phyloP scores from a whole-genome alignment of 2,888 invertebrate genomes.

The Aporophyla lueneburgensis region DNA sequence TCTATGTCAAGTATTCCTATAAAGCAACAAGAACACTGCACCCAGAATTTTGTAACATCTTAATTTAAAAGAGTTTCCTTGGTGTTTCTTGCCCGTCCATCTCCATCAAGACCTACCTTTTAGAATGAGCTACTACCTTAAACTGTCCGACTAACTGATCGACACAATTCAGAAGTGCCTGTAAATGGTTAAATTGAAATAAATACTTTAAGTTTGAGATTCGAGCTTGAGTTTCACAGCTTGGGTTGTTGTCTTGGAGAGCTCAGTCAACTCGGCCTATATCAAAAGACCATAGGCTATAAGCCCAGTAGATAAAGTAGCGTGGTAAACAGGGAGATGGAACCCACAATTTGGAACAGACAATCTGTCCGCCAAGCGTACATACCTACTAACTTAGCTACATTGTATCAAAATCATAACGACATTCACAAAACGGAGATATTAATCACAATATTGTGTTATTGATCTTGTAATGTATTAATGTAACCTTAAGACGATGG shows the following conservation, averaged over 20 bases:
- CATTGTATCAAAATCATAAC: not conserved
- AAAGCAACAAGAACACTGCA: too few species aligned
- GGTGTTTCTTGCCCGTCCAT: too few species aligned
- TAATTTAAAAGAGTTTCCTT: too few species aligned
- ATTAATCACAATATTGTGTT: slow-evolving; percentile 20
- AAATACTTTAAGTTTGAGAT: too few species aligned
- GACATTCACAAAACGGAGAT: slow-evolving; percentile 4
- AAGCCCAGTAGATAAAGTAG: not conserved
- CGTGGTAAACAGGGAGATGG: too few species aligned
- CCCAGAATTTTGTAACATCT: too few species aligned
- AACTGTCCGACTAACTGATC: too few species aligned
- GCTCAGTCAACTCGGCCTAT: not conserved
- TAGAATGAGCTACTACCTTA: too few species aligned
- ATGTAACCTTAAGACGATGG: not conserved
- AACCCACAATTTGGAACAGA: not conserved
- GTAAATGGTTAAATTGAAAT: too few species aligned
- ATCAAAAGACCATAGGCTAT: not conserved
- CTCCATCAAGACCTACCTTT: too few species aligned
- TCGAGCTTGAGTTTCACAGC: not conserved
- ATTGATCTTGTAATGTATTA: not conserved
- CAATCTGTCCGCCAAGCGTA: not conserved
- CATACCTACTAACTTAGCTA: too few species aligned
- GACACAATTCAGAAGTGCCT: too few species aligned
- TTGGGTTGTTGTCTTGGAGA: not conserved
- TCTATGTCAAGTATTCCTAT: not conserved